Base-by-base conservation (phyloP, 2,888 invertebrate species). In the Phasia obesa region DNA sequence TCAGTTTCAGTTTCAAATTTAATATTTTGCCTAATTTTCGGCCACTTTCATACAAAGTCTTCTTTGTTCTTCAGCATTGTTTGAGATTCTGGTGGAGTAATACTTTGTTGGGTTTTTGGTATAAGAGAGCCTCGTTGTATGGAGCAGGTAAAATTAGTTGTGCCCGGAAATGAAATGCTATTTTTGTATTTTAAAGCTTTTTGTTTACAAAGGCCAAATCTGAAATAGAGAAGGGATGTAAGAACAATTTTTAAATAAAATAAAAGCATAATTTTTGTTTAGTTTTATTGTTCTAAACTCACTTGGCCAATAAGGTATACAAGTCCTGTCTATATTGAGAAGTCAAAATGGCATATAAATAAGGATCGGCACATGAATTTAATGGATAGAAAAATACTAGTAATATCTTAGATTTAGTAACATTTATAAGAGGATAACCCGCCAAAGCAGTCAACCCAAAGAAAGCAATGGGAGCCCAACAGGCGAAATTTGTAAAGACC, bases 291-390 rank as follows among this genome's bases (percentile, higher is more conserved):
- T 51, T 17, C 13, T 19, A 21, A 60, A 85, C 87, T 84, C 92
- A 96, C 92, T 94, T 94, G 2, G 94, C 93, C 62, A 96, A 91
- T 49, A 96, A 89, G 13, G 93, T 92, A 69, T 94, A 93, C 23
- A 96, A 92, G 90, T 97, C 97, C 86, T 94, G 93, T 51, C 97
- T 93, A 89, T 97, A 97, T 90, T 97, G 97, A 84, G 96, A 94
- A 7, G 97, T 98, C 88, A 97, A 92, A 86, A 98, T 96, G 19
- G 97, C 97, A 91, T 98, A 98, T 3, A 98, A 92, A 92, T 97
- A 97, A 0, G 98, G 98, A 92, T 98, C 97, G 47, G 97, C 97
- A 89, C 97, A 97, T 0, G 97, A 96, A 91, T 98, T 98, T 81
- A 98, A 92, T 0, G 98, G 98, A 89, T 97, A 97, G 89, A 98